Percentiles rank a stretch among this genome's conserved stretches.
Conservation (phyloP, 1,140 invertebrate species). For the Nomia melanderi region DNA sequence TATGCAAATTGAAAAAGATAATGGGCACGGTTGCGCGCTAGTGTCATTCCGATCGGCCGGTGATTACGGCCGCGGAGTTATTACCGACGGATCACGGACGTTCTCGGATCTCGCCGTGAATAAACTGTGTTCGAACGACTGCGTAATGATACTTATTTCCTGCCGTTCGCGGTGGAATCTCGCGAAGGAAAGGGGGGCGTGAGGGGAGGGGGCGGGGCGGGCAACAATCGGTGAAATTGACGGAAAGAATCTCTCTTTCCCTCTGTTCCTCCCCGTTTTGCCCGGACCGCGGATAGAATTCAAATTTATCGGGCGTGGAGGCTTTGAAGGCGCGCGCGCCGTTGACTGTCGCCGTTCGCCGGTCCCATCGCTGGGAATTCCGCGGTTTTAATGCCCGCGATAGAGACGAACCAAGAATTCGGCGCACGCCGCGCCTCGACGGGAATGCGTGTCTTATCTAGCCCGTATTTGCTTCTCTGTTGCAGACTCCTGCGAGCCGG, state of each 20-base stretch:
- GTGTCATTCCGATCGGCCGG: constrained; percentile 33
- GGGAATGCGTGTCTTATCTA: background rate
- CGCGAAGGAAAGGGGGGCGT: constrained; percentile 38
- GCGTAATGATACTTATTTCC: constrained; percentile 35
- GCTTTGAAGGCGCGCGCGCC: too few relatives aligned
- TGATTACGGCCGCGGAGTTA: constrained; percentile 46
- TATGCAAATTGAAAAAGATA: constrained; percentile 60
- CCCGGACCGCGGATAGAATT: background rate
- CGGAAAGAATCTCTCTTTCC: background rate
- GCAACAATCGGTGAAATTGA: constrained; percentile 22
- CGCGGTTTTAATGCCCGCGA: background rate
- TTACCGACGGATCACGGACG: constrained; percentile 48
- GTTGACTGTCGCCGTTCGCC: background rate
- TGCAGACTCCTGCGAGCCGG: constrained; percentile 74
- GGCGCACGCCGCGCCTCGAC: background rate
- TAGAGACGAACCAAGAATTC: background rate
- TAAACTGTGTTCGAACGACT: constrained; percentile 31
- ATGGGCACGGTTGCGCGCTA: background rate
- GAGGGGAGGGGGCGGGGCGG: constrained; percentile 11
- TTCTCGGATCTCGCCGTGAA: constrained; percentile 43
- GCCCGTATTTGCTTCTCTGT: constrained; percentile 55
- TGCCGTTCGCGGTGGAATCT: constrained; percentile 26
- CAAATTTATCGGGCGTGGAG: background rate
- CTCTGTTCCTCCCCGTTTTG: background rate
- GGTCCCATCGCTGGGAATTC: too few relatives aligned